A percentile compares a stretch with the other conserved stretches of the same genome.
phyloP scores from a whole-genome alignment of 2,797 vertebrate genomes.

The Anableps anableps region DNA sequence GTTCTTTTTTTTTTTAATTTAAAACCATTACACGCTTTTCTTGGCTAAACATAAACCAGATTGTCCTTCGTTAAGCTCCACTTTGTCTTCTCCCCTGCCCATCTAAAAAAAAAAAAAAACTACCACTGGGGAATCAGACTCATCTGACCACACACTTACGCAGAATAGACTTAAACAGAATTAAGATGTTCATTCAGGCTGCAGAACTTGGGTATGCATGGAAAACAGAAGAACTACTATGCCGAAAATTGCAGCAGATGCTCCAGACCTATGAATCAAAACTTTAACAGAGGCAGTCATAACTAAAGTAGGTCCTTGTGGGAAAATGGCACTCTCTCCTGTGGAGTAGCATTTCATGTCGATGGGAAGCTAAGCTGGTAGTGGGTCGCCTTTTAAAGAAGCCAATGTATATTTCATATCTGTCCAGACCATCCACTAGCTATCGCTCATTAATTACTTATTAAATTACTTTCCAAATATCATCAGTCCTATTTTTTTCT shows the following conservation, averaged over 20 bases:
- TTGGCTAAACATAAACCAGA: slow-evolving; percentile 59
- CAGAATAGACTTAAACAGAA: slow-evolving; percentile 10
- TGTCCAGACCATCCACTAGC: neutral
- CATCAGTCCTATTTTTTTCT: neutral
- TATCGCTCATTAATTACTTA: no score
- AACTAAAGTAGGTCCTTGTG: neutral
- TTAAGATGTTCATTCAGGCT: neutral
- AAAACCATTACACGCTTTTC: slow-evolving; percentile 72
- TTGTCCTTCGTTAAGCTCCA: slow-evolving; percentile 48
- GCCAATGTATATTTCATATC: neutral
- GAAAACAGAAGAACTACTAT: neutral
- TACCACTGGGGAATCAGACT: slow-evolving; percentile 25
- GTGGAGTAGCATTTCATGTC: neutral
- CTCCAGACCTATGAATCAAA: neutral
- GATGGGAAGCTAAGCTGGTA: neutral
- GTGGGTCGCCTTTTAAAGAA: neutral
- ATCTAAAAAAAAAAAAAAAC: slow-evolving; percentile 24
- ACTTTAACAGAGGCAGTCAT: neutral
- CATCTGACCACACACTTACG: slow-evolving; percentile 28
- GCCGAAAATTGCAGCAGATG: slow-evolving; percentile 8
- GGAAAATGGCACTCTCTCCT: neutral
- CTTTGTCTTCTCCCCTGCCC: slow-evolving; percentile 29
- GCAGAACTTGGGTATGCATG: neutral
- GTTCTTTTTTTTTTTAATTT: slow-evolving; percentile 59
- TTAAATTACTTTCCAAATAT: neutral